phyloP scores from a whole-genome alignment of 2,888 invertebrate species.

The Epirrita christyi region DNA sequence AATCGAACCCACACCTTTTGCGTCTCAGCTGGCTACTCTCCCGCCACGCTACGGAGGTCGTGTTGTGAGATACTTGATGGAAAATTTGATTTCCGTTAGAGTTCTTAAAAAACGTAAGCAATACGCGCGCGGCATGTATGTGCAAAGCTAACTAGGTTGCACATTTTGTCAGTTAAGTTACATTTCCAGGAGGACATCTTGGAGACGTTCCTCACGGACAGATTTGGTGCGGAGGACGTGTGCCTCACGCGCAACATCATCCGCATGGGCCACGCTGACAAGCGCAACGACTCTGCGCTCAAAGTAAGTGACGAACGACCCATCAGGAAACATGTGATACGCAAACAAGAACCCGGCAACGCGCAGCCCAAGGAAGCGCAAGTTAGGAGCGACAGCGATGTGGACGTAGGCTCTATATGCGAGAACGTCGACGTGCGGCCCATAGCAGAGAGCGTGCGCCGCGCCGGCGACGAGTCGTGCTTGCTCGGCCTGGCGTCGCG shows the following conservation, averaged over 20 bases:
- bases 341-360: too few relatives aligned
- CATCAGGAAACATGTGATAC: conserved; percentile 16
- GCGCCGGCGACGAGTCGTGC: conserved; percentile 63
- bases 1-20: too few relatives aligned
- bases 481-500: conserved; percentile 48
- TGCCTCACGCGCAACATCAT: conserved; percentile 78
- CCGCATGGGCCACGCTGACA: conserved; percentile 76
- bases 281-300: conserved; percentile 53
- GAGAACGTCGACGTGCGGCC: conserved; percentile 37
- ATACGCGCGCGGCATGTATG: too few relatives aligned
- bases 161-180: too few relatives aligned
- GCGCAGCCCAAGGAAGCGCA: too few relatives aligned
- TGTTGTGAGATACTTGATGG: too few relatives aligned
- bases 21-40: too few relatives aligned
- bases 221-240: conserved; percentile 71
- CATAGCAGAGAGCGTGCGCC: conserved; percentile 49
- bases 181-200: conserved; percentile 53
- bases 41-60: too few relatives aligned
- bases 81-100: too few relatives aligned
- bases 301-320: conserved; percentile 53
- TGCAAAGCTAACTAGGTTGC: too few relatives aligned
- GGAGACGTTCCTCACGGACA: conserved; percentile 81
- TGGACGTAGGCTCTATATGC: conserved; percentile 16
- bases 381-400: background rate
- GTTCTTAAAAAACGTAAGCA: too few relatives aligned